Base-by-base conservation (phyloP, 1,140 invertebrate species). In the Diploscapter pachys region DNA sequence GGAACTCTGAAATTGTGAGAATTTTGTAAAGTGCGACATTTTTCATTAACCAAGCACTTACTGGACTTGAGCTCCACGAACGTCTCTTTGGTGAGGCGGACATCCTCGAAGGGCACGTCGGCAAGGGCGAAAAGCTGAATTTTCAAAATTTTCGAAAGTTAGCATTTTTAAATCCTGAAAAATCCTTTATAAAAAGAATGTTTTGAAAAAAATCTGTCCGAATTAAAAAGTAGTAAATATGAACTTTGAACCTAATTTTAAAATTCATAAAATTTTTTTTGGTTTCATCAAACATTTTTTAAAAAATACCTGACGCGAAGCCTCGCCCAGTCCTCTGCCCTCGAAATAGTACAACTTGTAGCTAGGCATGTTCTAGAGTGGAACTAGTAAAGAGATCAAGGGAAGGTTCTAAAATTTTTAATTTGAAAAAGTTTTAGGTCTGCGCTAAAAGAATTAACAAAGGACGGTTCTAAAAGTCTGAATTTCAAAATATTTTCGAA, bases 311-410 rank as follows among this genome's bases (percentile, higher is more conserved):
- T 31, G 73, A 59, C 68, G 59, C 59, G 62, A 59, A 52, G 71
- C 67, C 11, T 75, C 73, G 48, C 66, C 73, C 56, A 75, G 56
- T 63, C 73, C 73, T 51, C 73, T 66, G 50, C 55, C 68, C 4
- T 59, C 54, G 57, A 75, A 75, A 57, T 75, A 75, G 52, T 70
- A 75, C 51, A 75, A 63, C 61, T 75, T 75, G 73, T 75, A 75
- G 55, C 71, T 68, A 54, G 67, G 11, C 73, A 75, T 75, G 31
- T 31, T 31, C 31, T 31, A 31, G 31, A 31, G 31, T 31, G 31
- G 31, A 31, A 31, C 31, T 31, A 31, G 31, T 31, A 31, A 31
- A 31, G 31, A 31, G 31, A 31, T 31, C 31, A 31, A 31, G 1
- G 31, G 0, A 31, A 31, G 31, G 31, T 31, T 31, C 31, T 31